Percentiles rank a stretch among this genome's conserved stretches.
These are phyloP conservation scores for Mesoclemmys tuberculata DNA, from an alignment of 2,113 vertebrate species.

Conservation along the genomic window DNA sequence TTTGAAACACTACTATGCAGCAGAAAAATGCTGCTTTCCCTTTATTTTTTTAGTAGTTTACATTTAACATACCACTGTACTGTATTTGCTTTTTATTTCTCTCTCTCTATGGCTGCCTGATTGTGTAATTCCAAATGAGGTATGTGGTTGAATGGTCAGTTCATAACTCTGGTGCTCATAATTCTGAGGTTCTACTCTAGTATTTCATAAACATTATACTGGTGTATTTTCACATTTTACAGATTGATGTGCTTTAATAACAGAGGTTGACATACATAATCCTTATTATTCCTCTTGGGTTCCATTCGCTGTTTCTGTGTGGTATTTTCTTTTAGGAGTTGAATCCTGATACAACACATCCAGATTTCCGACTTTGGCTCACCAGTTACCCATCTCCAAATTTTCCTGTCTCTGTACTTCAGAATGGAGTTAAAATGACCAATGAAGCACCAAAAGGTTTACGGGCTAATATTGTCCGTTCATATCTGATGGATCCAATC, in stretches of 20 bases:
- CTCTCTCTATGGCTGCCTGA: too few relatives aligned
- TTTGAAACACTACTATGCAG: too few relatives aligned
- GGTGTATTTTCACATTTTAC: background rate
- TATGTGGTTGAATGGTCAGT: too few relatives aligned
- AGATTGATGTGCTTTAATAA: background rate
- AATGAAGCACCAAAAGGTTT: constrained; percentile 92
- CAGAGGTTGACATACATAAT: background rate
- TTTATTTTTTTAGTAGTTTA: too few relatives aligned
- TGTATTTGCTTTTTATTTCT: too few relatives aligned
- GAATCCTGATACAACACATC: constrained; percentile 87
- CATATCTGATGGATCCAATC: constrained; percentile 90
- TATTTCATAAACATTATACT: background rate
- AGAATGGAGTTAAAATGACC: constrained; percentile 94
- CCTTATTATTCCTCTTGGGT: background rate
- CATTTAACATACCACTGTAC: too few relatives aligned
- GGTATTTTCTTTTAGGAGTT: constrained; percentile 80
- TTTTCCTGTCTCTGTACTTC: constrained; percentile 89
- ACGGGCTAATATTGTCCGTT: constrained; percentile 87
- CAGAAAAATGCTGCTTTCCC: too few relatives aligned
- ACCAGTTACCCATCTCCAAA: constrained; percentile 91
- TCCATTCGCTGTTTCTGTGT: background rate
- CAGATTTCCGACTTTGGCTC: constrained; percentile 92
- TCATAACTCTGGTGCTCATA: too few relatives aligned
- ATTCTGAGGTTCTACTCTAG: too few relatives aligned
- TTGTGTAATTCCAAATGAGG: too few relatives aligned